Evolutionary conservation across 2,888 invertebrate genomes (phyloP), one percentile per base, ranked within the genome.

Genomic region (Dilophus febrilis): DNA sequence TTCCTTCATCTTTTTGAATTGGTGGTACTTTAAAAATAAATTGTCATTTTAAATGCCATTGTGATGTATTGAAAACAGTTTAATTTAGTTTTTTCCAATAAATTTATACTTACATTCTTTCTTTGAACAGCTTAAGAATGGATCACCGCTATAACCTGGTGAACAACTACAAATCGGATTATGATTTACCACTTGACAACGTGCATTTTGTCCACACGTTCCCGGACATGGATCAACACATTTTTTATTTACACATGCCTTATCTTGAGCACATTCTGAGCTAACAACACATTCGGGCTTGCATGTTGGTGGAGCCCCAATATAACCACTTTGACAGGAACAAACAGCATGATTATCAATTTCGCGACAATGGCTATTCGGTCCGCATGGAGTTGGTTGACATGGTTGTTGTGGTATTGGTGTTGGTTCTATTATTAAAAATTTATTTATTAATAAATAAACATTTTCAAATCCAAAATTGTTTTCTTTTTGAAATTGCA

Each of bases 161-260:
- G 69, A 53, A 55, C 78, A 78, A 46, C 70, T 71, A 54, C 78
- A 78, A 40, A 76, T 74, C 3, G 77, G 73, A 52, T 74, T 72
- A 53, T 78, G 78, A 49, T 73, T 74, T 29, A 74, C 70, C 13
- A 74, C 74, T 57, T 71, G 69, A 53, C 78, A 78, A 46, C 71
- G 62, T 30, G 77, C 75, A 53, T 71, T 71, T 14, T 67, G 51
- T 27, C 77, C 77, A 49, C 77, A 77, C n/a, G 67, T 69, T 45
- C 73, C 72, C 27, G 70, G 68, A 49, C 77, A 78, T 33, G 77
- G 77, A 60, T 78, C 72, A 8, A 57, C 59, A 50, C 79, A 79
- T 54, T 74, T 74, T 49, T 72, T 71, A 49, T 69, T 67, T 30
- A 70, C 59, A 48, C 75, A 74, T 16, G 74, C 71, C 49, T 67